Evolutionary conservation across 2,797 vertebrate species (phyloP).

Genomic region (Hephaestus fuliginosus): DNA sequence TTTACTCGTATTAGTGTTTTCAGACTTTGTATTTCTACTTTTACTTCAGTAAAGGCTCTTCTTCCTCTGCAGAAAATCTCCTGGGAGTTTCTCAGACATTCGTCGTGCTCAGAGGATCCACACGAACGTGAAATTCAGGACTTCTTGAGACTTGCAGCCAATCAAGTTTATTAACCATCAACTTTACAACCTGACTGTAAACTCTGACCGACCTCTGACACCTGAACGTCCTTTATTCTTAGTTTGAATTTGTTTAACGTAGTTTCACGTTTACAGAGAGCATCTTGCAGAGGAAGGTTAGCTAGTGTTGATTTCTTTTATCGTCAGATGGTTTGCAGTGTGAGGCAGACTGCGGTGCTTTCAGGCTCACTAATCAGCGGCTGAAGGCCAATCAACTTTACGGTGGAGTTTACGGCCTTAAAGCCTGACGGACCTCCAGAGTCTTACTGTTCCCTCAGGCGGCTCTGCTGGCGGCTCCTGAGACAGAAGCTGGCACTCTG

Average conservation of each 20-base stretch:
- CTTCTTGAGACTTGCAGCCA: neutral
- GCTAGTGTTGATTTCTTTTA: no score
- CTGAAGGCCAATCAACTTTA: slow-evolving; percentile 26
- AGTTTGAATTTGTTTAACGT: neutral
- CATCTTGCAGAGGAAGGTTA: neutral
- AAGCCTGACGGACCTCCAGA: slow-evolving; percentile 21
- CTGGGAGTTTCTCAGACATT: neutral
- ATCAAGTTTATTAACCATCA: slow-evolving; percentile 30
- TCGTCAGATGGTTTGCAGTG: neutral
- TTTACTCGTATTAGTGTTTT: no score
- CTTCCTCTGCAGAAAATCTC: neutral
- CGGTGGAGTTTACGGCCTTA: slow-evolving; percentile 33
- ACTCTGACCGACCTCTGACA: slow-evolving; percentile 10
- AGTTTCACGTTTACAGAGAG: no score
- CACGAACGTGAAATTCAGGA: neutral
- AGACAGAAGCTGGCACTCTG: slow-evolving; percentile 3
- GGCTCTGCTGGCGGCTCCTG: neutral
- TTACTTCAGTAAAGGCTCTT: no score
- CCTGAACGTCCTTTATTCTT: neutral
- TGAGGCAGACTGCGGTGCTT: neutral
- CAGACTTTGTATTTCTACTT: no score
- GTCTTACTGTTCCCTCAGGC: neutral
- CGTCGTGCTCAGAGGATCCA: neutral
- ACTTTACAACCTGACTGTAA: neutral
- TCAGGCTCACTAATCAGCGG: slow-evolving; percentile 14